Conservation (phyloP, 2,888 invertebrate species). For the Phortica okadai region DNA sequence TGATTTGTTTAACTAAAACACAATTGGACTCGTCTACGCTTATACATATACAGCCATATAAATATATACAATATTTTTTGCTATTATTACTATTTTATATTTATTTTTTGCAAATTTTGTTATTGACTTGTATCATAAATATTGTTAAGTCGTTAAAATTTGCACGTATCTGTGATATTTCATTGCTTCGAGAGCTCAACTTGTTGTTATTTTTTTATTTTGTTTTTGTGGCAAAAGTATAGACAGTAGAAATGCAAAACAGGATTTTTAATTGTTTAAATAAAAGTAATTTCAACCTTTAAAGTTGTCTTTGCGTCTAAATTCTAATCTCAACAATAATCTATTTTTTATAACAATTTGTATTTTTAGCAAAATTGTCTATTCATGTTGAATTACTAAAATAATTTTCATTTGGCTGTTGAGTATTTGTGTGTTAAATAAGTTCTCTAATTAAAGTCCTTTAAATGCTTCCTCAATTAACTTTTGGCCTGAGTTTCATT, state of each 20-base stretch:
- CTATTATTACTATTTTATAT: neutral
- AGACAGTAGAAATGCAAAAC: neutral
- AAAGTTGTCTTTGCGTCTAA: no score
- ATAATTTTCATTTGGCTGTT: no score
- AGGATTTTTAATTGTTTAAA: neutral
- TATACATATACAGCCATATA: conserved; percentile 4
- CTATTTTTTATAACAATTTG: no score
- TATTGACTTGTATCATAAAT: conserved; percentile 12
- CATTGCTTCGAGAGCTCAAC: neutral
- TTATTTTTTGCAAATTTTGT: conserved; percentile 3
- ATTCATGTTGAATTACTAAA: no score
- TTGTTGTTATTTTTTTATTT: neutral
- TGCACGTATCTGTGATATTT: conserved; percentile 2
- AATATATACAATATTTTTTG: neutral
- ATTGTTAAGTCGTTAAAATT: conserved; percentile 9
- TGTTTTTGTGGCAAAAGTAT: neutral
- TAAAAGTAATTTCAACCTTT: no score
- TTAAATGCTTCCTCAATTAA: no score
- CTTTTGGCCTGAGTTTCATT: no score
- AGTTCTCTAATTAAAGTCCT: no score
- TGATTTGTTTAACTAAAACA: conserved; percentile 3
- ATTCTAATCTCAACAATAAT: no score
- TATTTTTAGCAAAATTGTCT: no score
- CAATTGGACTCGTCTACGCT: neutral
- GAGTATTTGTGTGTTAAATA: no score